Evolutionary conservation across 2,888 invertebrate species (phyloP).

Genomic region (Nineta flava): DNA sequence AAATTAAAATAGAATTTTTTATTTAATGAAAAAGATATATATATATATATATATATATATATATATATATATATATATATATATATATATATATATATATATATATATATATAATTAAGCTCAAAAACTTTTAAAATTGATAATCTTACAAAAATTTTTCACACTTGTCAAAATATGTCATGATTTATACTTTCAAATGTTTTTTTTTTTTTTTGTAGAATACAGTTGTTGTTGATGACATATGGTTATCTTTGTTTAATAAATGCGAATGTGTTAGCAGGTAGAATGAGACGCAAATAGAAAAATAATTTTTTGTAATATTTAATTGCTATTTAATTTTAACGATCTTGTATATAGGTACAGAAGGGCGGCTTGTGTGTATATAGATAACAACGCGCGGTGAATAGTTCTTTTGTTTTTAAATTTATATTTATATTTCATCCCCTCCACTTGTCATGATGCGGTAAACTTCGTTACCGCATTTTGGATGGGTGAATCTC

Average conservation of each 20-base stretch:
- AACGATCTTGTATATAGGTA: neutral
- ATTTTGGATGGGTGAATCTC: too few relatives aligned
- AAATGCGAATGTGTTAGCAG: neutral
- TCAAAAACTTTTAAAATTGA: neutral
- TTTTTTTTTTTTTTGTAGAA: neutral
- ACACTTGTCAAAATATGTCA: neutral
- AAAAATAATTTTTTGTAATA: neutral
- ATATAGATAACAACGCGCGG: neutral
- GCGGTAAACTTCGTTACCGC: too few relatives aligned
- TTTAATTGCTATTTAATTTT: slow-evolving; percentile 1
- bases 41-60: too few relatives aligned
- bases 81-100: too few relatives aligned
- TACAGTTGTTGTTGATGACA: neutral
- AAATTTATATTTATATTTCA: neutral
- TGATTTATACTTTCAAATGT: neutral
- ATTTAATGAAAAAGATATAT: too few relatives aligned
- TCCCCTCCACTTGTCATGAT: neutral
- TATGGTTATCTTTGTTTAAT: neutral
- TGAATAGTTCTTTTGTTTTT: slow-evolving; percentile 1
- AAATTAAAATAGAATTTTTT: too few relatives aligned
- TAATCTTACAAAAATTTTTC: neutral
- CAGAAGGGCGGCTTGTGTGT: neutral
- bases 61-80: too few relatives aligned
- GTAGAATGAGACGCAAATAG: neutral
- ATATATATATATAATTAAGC: too few relatives aligned